Percentiles rank a stretch among this genome's conserved stretches.
These are phyloP conservation scores for Yponomeuta sedellus DNA, from an alignment of 2,888 invertebrate genomes.

Conservation along the genomic window DNA sequence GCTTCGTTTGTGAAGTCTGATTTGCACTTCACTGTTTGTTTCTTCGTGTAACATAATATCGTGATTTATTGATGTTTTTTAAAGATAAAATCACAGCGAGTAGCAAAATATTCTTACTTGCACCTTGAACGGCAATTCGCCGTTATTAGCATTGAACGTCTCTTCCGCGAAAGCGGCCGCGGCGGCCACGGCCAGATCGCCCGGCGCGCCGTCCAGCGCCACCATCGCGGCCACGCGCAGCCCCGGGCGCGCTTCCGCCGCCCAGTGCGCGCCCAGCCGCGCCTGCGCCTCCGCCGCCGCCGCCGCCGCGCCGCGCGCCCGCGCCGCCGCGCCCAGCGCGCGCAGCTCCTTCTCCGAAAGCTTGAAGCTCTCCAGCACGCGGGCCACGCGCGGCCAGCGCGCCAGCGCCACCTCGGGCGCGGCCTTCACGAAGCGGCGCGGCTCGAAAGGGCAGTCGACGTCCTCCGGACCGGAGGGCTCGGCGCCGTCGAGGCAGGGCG, in stretches of 20 bases:
- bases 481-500: not conserved
- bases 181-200: constrained; percentile 26
- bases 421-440: constrained; percentile 48
- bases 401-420: constrained; percentile 45
- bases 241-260: constrained; percentile 30
- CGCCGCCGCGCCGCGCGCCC: constrained; percentile 30
- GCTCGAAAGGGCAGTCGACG: constrained; percentile 49
- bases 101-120: too few species aligned
- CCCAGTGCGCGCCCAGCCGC: constrained; percentile 33
- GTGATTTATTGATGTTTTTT: too few species aligned
- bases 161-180: too few species aligned
- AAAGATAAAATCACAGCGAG: too few species aligned
- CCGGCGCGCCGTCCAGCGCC: constrained; percentile 34
- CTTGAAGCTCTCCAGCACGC: constrained; percentile 38
- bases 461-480: too few species aligned
- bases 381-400: constrained; percentile 39
- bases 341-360: constrained; percentile 34
- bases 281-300: constrained; percentile 24
- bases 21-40: too few species aligned
- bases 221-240: constrained; percentile 47
- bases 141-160: too few species aligned
- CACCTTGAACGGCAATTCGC: too few species aligned
- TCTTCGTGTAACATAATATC: too few species aligned
- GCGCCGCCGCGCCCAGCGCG: constrained; percentile 34
- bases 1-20: too few species aligned